A percentile compares a stretch with the other conserved stretches of the same genome.
These are phyloP conservation scores for Poeciliopsis infans DNA, from an alignment of 2,797 vertebrate species.

Conservation along the genomic window DNA sequence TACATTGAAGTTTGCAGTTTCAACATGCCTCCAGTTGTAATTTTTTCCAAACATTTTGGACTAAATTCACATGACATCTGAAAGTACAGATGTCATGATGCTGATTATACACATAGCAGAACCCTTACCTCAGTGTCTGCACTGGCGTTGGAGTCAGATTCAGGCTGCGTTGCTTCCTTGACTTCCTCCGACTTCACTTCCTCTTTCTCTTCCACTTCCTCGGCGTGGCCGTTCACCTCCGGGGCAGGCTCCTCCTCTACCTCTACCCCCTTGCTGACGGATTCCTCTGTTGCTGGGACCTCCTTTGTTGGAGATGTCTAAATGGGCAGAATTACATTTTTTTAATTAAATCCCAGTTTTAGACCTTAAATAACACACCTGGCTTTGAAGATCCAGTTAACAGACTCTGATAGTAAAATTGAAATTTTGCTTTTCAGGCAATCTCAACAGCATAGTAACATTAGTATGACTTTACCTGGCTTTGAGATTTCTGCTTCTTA, in stretches of 20 bases:
- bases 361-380: neutral
- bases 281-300: constrained; percentile 63
- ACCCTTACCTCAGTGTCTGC: constrained; percentile 85
- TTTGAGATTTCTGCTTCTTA: constrained; percentile 95
- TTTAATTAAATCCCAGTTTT: neutral
- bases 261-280: constrained; percentile 49
- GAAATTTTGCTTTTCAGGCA: neutral
- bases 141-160: constrained; percentile 78
- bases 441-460: neutral
- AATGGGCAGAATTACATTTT: accelerated
- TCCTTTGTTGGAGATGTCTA: constrained; percentile 78
- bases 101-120: neutral
- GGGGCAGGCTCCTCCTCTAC: constrained; percentile 62
- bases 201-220: constrained; percentile 72
- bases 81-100: neutral
- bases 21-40: neutral
- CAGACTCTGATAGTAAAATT: neutral
- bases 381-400: neutral
- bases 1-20: neutral
- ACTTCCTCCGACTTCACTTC: constrained; percentile 76
- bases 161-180: constrained; percentile 76
- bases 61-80: neutral
- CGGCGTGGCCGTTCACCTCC: constrained; percentile 74
- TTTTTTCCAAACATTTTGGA: neutral
- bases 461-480: constrained; percentile 71